A percentile compares a stretch with the other conserved stretches of the same genome.
phyloP scores from a whole-genome alignment of 2,113 vertebrate species.

The Rhagologus leucostigma region DNA sequence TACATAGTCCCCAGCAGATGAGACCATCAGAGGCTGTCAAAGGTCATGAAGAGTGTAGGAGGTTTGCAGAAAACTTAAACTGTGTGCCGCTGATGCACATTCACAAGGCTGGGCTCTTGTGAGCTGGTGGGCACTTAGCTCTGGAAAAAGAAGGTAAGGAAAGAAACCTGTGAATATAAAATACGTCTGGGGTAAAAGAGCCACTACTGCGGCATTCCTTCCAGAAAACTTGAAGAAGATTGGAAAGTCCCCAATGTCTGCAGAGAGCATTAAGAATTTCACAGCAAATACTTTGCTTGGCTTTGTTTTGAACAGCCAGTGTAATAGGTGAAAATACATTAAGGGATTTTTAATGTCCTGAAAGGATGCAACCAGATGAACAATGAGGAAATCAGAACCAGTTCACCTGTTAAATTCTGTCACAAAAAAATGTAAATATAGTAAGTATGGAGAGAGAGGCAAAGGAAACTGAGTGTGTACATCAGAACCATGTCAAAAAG shows the following conservation, averaged over 20 bases:
- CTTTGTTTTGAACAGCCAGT: not conserved
- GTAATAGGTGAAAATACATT: not conserved
- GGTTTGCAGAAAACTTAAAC: not conserved
- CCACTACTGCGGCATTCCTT: not conserved
- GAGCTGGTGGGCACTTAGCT: not conserved
- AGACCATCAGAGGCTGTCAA: not conserved
- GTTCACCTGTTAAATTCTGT: not conserved
- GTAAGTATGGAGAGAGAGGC: not conserved
- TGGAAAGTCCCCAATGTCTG: not conserved
- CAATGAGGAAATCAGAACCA: not conserved
- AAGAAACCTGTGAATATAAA: not conserved
- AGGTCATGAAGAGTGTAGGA: not conserved
- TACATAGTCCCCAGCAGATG: fast-evolving
- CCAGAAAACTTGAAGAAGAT: not conserved
- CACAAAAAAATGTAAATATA: not conserved
- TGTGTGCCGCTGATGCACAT: not conserved
- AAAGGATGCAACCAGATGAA: not conserved
- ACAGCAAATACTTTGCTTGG: not conserved
- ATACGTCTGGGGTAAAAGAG: not conserved
- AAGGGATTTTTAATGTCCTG: not conserved
- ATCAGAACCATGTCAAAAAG: not conserved
- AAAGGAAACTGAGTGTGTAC: not conserved
- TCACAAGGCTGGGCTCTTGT: not conserved
- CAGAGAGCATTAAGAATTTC: not conserved
- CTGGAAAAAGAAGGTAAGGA: not conserved